phyloP scores from a whole-genome alignment of 2,113 vertebrate species.

The Platysternon megacephalum region DNA sequence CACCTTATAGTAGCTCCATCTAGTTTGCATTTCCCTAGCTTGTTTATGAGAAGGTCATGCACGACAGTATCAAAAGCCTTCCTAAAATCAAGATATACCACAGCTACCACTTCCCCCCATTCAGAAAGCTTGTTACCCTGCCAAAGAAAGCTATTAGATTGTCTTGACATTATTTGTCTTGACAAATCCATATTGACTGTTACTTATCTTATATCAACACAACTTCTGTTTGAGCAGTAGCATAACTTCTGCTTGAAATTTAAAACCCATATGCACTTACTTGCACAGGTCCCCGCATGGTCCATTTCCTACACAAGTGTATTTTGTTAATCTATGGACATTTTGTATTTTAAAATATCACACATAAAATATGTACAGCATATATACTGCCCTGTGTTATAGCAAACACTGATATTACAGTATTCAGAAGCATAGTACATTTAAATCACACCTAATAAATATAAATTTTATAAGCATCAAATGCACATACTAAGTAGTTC shows the following conservation, averaged over 20 bases:
- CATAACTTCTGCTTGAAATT: neutral
- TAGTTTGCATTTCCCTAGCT: too few species aligned
- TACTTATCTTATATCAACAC: neutral
- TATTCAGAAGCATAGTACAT: neutral
- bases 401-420: neutral
- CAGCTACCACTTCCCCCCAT: too few species aligned
- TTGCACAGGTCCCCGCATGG: neutral
- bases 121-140: too few species aligned
- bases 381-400: neutral
- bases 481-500: neutral
- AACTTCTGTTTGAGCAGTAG: too few species aligned
- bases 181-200: too few species aligned
- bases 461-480: neutral
- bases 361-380: neutral
- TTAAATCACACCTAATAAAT: neutral
- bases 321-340: neutral
- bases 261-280: neutral
- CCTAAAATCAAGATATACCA: too few species aligned
- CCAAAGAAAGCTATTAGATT: too few species aligned
- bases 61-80: too few species aligned
- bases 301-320: neutral
- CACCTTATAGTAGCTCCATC: too few species aligned
- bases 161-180: too few species aligned
- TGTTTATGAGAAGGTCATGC: too few species aligned
- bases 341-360: neutral